A percentile compares a stretch with the other conserved stretches of the same genome.
Evolutionary conservation across 2,113 vertebrate genomes (phyloP).

Genomic region (Otocyon megalotis): DNA sequence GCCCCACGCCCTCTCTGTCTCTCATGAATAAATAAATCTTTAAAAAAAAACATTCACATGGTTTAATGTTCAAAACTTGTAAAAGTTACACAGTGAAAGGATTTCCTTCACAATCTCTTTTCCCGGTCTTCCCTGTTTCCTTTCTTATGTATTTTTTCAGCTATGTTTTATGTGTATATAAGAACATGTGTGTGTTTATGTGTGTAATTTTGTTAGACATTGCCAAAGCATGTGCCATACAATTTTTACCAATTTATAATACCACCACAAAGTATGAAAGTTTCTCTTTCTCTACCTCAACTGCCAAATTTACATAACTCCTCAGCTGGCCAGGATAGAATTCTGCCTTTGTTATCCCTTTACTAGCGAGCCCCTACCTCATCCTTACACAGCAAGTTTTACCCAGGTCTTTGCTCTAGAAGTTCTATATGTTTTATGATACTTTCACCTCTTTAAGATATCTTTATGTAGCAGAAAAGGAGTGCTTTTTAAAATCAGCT

Average conservation of each 20-base stretch:
- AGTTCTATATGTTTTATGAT: neutral
- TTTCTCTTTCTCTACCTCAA: neutral
- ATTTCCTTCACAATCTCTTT: neutral
- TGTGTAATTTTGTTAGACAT: neutral
- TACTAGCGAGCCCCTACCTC: neutral
- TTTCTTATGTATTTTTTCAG: neutral
- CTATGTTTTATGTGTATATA: neutral
- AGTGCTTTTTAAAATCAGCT: constrained; percentile 22
- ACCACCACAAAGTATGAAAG: neutral
- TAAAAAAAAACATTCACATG: neutral
- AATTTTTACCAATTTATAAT: neutral
- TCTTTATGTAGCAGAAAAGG: neutral
- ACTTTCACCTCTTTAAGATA: neutral
- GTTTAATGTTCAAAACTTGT: neutral
- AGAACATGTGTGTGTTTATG: neutral
- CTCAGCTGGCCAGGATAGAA: neutral
- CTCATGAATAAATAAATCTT: too few species aligned
- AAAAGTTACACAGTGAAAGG: neutral
- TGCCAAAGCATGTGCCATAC: neutral
- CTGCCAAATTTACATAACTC: neutral
- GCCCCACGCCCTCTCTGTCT: too few species aligned
- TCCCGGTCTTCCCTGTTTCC: neutral
- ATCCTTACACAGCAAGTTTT: neutral
- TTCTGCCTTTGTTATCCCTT: neutral
- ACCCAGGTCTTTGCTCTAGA: neutral